Conservation (phyloP, 1,140 invertebrate genomes). For the Neodiprion fabricii region DNA sequence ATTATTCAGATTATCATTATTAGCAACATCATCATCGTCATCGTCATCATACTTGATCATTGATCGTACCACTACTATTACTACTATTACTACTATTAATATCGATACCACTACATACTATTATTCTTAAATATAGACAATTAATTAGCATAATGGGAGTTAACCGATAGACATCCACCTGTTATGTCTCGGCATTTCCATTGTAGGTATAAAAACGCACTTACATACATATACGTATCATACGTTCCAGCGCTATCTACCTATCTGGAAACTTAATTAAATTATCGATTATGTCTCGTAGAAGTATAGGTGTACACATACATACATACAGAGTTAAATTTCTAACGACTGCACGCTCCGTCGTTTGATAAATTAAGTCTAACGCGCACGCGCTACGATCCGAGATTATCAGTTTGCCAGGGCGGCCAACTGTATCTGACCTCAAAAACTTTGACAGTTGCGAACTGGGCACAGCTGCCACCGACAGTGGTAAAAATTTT, state of each 20-base stretch:
- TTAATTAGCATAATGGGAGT: slow-evolving; percentile 23
- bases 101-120: no score
- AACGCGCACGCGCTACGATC: no score
- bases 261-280: slow-evolving; percentile 20
- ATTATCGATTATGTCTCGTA: slow-evolving; percentile 9
- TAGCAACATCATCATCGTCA: no score
- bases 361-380: slow-evolving; percentile 5
- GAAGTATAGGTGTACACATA: not conserved
- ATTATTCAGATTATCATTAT: no score
- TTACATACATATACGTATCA: not conserved
- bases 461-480: not conserved
- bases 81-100: no score
- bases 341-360: slow-evolving; percentile 14
- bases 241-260: not conserved
- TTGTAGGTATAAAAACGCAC: not conserved
- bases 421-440: no score
- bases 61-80: no score
- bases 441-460: not conserved
- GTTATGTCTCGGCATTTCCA: not conserved
- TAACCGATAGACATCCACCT: not conserved
- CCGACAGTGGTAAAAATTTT: not conserved
- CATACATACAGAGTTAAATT: not conserved
- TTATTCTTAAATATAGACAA: not conserved
- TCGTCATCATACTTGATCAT: no score
- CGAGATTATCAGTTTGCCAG: no score